These are phyloP conservation scores for Chorisops tibialis DNA, from an alignment of 2,888 invertebrate genomes.

Conservation along the genomic window DNA sequence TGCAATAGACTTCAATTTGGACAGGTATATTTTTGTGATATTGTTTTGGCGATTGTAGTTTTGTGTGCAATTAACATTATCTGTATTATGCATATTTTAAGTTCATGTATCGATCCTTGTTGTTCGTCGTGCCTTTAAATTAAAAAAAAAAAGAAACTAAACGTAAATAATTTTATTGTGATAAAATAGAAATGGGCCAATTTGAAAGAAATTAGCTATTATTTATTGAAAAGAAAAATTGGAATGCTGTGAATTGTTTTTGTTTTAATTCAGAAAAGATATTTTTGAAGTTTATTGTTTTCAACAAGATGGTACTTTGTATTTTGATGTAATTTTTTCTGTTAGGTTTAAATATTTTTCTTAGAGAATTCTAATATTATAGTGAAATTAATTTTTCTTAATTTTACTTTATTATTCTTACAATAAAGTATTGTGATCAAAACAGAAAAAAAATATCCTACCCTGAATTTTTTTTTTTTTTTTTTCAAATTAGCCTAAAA, in stretches of 20 bases:
- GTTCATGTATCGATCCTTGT: slow-evolving; percentile 46
- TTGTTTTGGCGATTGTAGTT: slow-evolving; percentile 50
- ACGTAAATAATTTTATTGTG: slow-evolving; percentile 33
- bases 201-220: background rate
- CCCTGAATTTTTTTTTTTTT: no score
- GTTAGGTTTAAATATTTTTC: no score
- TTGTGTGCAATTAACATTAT: slow-evolving; percentile 52
- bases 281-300: background rate
- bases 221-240: background rate
- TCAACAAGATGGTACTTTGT: background rate
- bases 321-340: no score
- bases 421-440: no score
- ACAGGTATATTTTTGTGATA: slow-evolving; percentile 54
- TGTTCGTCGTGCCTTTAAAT: slow-evolving; percentile 43
- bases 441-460: no score
- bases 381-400: no score
- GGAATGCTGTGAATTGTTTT: background rate
- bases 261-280: background rate
- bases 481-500: no score
- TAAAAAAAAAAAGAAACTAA: slow-evolving; percentile 14
- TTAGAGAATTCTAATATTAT: no score
- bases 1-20: slow-evolving; percentile 49
- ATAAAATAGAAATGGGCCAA: background rate
- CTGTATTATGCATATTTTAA: slow-evolving; percentile 50
- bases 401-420: no score